These are phyloP conservation scores for Campoletis sonorensis DNA, from an alignment of 1,140 invertebrate species.

Conservation along the genomic window DNA sequence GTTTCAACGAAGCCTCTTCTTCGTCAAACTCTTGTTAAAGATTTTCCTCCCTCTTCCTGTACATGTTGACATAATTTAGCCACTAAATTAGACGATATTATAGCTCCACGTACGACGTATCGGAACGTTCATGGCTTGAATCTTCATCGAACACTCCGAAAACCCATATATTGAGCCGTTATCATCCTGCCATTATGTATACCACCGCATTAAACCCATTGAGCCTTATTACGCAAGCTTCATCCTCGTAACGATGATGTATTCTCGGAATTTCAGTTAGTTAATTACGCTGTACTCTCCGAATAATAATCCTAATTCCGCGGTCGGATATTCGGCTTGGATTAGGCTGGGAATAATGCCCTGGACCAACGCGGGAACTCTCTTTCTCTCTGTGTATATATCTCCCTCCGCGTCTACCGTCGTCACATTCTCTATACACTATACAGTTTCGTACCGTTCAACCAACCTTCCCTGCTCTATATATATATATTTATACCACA, in stretches of 20 bases:
- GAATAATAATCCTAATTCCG: constrained; percentile 66
- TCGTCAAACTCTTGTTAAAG: not conserved
- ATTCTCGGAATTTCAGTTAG: constrained; percentile 69
- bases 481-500: not conserved
- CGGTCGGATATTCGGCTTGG: constrained; percentile 33
- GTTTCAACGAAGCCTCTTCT: not conserved
- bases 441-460: no score
- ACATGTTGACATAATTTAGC: not conserved
- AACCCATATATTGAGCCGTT: constrained; percentile 19
- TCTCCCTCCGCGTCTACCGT: not conserved
- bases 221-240: constrained; percentile 62
- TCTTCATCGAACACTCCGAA: not conserved
- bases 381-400: not conserved
- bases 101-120: not conserved
- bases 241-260: constrained; percentile 71
- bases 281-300: constrained; percentile 69
- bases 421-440: no score
- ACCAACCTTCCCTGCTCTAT: no score
- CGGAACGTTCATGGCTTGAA: not conserved
- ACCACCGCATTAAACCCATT: constrained; percentile 44
- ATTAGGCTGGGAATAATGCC: constrained; percentile 40
- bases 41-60: not conserved
- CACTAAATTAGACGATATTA: not conserved
- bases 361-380: not conserved
- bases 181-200: constrained; percentile 30